Evolutionary conservation across 2,797 vertebrate species (phyloP).

Genomic region (Rhodeus uyekii): DNA sequence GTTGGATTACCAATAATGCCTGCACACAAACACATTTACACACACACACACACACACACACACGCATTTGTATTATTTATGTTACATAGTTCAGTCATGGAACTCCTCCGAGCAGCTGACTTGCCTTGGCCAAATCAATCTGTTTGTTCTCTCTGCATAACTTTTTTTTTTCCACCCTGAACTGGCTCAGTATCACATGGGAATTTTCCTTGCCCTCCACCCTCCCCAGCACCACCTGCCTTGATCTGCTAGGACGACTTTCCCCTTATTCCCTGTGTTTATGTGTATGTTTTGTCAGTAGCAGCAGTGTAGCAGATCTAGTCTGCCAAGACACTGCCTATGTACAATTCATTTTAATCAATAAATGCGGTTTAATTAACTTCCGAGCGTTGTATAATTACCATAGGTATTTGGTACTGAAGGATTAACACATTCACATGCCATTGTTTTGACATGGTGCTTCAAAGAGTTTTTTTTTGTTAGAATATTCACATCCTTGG

Average conservation of each 20-base stretch:
- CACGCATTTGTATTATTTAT: background rate
- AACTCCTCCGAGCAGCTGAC: background rate
- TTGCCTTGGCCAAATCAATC: background rate
- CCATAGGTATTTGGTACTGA: background rate
- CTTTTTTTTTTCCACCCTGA: background rate
- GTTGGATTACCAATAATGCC: conserved; percentile 18
- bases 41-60: background rate
- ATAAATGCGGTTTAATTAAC: background rate
- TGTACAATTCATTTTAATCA: background rate
- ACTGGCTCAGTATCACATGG: too few species aligned
- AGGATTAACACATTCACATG: background rate
- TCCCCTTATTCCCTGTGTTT: background rate
- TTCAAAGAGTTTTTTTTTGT: background rate
- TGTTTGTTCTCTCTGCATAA: background rate
- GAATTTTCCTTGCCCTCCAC: too few species aligned
- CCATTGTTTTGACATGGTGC: background rate
- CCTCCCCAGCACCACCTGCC: too few species aligned
- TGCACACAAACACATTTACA: background rate
- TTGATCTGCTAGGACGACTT: too few species aligned
- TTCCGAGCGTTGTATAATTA: background rate
- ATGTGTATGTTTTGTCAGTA: background rate
- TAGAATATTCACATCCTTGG: background rate
- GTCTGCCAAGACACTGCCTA: background rate
- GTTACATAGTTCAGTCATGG: background rate
- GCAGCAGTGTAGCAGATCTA: background rate